These are phyloP conservation scores for Strix aluco DNA, from an alignment of 2,113 vertebrate species.

Conservation along the genomic window DNA sequence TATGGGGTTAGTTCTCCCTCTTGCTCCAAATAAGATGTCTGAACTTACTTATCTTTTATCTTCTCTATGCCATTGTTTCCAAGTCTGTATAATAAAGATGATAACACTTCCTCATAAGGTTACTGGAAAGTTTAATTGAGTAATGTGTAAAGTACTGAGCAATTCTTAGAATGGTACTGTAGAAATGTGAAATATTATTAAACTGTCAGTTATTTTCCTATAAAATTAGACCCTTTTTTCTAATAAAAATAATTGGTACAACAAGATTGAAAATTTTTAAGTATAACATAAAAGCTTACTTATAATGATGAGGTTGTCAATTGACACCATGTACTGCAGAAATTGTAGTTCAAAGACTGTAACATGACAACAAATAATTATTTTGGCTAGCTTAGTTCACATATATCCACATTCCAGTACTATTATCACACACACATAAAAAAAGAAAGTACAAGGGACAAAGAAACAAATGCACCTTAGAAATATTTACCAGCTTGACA, in stretches of 20 bases:
- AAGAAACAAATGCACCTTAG: not conserved
- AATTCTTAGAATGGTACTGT: not conserved
- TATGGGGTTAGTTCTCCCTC: not conserved
- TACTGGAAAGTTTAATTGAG: conserved; percentile 26
- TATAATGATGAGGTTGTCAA: not conserved
- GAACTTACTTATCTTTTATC: not conserved
- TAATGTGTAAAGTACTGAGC: not conserved
- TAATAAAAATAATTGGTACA: conserved; percentile 35
- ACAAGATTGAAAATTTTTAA: conserved; percentile 35
- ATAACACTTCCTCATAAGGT: not conserved
- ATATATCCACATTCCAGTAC: not conserved
- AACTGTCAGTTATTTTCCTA: not conserved
- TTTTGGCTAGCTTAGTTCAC: not conserved
- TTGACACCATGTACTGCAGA: not conserved
- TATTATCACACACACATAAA: not conserved
- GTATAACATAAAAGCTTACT: conserved; percentile 10
- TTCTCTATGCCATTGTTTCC: not conserved
- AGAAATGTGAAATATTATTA: conserved; percentile 28
- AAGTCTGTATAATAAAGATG: not conserved
- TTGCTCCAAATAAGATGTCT: not conserved
- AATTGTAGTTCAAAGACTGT: not conserved
- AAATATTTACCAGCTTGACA: conserved; percentile 15
- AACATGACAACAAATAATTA: not conserved
- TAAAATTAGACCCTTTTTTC: conserved; percentile 28
- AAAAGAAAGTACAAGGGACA: not conserved